Conservation (phyloP, 2,113 vertebrate genomes). For the Pachypanchax playfairii region DNA sequence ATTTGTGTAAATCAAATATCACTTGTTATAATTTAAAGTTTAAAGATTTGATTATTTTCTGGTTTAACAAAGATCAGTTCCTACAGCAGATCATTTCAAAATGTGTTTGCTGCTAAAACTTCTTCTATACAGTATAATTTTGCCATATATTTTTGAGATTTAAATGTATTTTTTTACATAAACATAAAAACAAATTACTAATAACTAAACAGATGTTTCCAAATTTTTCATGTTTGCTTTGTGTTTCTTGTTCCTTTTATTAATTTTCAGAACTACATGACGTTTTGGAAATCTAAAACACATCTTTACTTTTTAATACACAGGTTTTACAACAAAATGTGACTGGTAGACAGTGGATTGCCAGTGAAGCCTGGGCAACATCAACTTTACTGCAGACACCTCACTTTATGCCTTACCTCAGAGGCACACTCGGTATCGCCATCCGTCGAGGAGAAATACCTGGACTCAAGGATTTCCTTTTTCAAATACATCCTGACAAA, state of each 20-base stretch:
- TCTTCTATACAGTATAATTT: too few relatives aligned
- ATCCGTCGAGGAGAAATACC: constrained; percentile 74
- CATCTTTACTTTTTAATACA: neutral
- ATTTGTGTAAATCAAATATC: neutral
- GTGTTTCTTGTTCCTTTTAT: neutral
- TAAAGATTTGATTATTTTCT: too few relatives aligned
- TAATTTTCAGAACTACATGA: neutral
- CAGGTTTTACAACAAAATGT: constrained; percentile 64
- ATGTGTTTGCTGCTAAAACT: too few relatives aligned
- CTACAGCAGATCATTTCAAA: too few relatives aligned
- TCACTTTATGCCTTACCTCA: constrained; percentile 59
- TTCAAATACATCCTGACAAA: constrained; percentile 49
- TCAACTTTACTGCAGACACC: constrained; percentile 50
- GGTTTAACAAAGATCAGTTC: too few relatives aligned
- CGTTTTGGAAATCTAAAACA: neutral
- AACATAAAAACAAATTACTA: too few relatives aligned
- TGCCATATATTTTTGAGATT: too few relatives aligned
- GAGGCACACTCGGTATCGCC: constrained; percentile 76
- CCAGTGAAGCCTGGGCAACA: constrained; percentile 76
- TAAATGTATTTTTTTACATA: too few relatives aligned
- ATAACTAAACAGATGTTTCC: too few relatives aligned
- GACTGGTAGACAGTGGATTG: constrained; percentile 73
- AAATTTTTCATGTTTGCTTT: too few relatives aligned
- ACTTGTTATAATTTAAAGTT: too few relatives aligned
- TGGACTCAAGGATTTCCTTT: constrained; percentile 67